phyloP scores from a whole-genome alignment of 2,888 invertebrate genomes.

The Rhagonycha fulva region DNA sequence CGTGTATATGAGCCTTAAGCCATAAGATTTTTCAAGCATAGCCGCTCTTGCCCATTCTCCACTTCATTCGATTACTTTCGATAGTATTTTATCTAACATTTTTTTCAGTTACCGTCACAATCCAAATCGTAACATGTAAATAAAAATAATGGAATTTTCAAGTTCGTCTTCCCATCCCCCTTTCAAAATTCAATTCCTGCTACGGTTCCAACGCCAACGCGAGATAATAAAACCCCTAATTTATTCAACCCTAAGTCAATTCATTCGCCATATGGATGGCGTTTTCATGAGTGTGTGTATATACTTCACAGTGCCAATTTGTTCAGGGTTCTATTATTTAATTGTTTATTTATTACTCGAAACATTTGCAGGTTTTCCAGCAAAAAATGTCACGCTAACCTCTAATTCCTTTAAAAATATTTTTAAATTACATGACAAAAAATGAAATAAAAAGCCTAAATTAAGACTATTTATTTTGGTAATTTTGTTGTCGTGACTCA shows the following conservation, averaged over 20 bases:
- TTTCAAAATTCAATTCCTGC: neutral
- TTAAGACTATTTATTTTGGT: neutral
- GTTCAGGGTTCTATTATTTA: too few species aligned
- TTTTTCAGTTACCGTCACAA: neutral
- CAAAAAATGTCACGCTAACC: neutral
- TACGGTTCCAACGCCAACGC: neutral
- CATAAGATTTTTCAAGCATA: neutral
- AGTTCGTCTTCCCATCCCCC: neutral
- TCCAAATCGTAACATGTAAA: neutral
- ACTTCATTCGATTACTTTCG: neutral
- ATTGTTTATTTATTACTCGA: neutral
- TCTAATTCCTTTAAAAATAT: neutral
- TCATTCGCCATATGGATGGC: neutral
- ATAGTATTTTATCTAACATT: too few species aligned
- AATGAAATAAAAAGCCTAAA: neutral
- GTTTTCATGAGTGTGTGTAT: neutral
- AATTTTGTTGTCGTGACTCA: neutral
- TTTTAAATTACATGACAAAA: neutral
- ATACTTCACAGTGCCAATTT: neutral
- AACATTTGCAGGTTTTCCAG: neutral
- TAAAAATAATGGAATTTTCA: neutral
- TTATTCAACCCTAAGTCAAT: neutral
- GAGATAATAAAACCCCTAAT: neutral
- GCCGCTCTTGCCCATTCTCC: neutral
- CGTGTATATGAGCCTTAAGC: neutral